These are phyloP conservation scores for Babylonia areolata DNA, from an alignment of 1,140 invertebrate genomes.

Conservation along the genomic window DNA sequence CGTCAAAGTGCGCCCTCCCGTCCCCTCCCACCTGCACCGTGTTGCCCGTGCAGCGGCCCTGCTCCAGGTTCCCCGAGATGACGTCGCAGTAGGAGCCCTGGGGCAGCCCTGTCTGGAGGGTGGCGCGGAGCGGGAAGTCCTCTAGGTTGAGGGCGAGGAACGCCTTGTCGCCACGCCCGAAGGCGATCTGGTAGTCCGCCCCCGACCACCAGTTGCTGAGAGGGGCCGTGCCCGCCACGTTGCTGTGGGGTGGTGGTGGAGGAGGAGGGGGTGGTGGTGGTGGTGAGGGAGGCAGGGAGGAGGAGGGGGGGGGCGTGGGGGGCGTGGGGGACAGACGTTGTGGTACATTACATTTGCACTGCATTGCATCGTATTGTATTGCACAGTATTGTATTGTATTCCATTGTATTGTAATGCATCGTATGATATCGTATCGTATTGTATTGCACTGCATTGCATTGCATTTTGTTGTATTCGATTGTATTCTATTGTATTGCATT, in stretches of 20 bases:
- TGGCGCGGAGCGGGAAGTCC: constrained; percentile 45
- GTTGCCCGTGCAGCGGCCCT: constrained; percentile 84
- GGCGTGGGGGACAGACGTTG: too few relatives aligned
- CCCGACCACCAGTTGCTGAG: constrained; percentile 65
- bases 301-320: too few relatives aligned
- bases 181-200: constrained; percentile 66
- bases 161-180: constrained; percentile 60
- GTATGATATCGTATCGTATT: too few relatives aligned
- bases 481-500: too few relatives aligned
- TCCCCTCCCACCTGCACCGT: constrained; percentile 80
- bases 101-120: constrained; percentile 83
- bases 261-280: too few relatives aligned
- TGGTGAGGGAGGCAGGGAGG: too few relatives aligned
- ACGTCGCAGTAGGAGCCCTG: constrained; percentile 90
- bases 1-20: constrained; percentile 81
- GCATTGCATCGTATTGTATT: too few relatives aligned
- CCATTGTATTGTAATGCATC: too few relatives aligned
- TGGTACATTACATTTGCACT: too few relatives aligned
- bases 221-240: constrained; percentile 42
- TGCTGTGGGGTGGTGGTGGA: constrained; percentile 36
- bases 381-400: too few relatives aligned
- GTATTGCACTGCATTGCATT: too few relatives aligned
- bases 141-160: constrained; percentile 69
- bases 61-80: constrained; percentile 82
- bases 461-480: too few relatives aligned